Percentiles rank a stretch among this genome's conserved stretches.
Conservation (phyloP, 2,888 invertebrate species). For the Entomobrya proxima region DNA sequence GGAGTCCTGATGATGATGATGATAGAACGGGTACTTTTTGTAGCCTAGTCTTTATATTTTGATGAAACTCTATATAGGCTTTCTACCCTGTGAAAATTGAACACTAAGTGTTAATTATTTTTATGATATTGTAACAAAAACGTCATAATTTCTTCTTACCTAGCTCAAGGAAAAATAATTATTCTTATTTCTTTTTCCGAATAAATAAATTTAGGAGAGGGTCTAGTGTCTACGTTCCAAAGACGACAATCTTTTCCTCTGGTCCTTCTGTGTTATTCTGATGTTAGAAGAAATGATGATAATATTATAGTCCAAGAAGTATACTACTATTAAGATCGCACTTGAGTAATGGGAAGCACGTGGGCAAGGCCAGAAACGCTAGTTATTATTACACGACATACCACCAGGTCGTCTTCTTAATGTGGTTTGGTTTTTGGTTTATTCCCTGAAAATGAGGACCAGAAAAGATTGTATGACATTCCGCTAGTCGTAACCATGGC, state of each 20-base stretch:
- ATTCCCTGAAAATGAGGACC: constrained; percentile 9
- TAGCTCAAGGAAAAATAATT: background rate
- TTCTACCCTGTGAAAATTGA: background rate
- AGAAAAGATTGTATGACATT: background rate
- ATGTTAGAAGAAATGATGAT: background rate
- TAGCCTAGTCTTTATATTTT: background rate
- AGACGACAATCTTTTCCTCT: background rate
- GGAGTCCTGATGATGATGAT: constrained; percentile 28
- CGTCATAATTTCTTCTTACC: constrained; percentile 33
- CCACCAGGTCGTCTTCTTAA: constrained; percentile 18
- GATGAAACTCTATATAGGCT: background rate
- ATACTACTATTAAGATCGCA: constrained; percentile 16
- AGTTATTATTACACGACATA: constrained; percentile 24
- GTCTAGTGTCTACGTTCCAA: background rate
- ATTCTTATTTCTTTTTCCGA: constrained; percentile 34
- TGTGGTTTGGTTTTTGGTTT: constrained; percentile 29
- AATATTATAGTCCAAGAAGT: background rate
- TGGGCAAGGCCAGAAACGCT: constrained; percentile 43
- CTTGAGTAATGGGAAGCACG: constrained; percentile 52
- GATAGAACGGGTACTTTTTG: constrained; percentile 31
- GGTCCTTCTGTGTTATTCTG: background rate
- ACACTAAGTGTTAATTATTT: constrained; percentile 9
- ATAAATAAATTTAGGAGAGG: constrained; percentile 32
- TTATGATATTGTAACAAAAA: constrained; percentile 29
- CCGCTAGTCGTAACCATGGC: too few species aligned